phyloP scores from a whole-genome alignment of 2,888 invertebrate species.

The Rhagonycha lutea region DNA sequence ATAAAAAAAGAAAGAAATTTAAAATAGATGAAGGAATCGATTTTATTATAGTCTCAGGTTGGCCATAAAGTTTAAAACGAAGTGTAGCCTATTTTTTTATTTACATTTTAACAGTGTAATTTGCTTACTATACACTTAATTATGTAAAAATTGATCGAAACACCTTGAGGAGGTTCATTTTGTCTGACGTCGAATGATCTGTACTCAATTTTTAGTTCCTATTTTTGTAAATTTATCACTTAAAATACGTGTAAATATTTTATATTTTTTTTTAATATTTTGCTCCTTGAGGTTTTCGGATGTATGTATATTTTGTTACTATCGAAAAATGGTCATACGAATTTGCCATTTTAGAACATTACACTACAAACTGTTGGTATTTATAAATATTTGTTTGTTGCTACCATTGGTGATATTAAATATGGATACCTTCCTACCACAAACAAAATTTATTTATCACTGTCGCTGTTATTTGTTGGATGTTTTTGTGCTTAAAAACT shows the following conservation, averaged over 20 bases:
- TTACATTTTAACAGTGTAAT: neutral
- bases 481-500: neutral
- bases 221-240: neutral
- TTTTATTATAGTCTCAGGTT: constrained; percentile 13
- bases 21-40: neutral
- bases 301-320: neutral
- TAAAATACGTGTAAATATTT: neutral
- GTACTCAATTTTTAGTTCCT: neutral
- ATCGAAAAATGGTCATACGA: neutral
- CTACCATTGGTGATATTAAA: constrained; percentile 5
- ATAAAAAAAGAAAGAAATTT: neutral
- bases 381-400: constrained; percentile 15
- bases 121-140: neutral
- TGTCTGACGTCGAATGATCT: neutral
- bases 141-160: neutral
- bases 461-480: neutral
- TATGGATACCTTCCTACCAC: neutral
- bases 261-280: neutral
- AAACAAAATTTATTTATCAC: neutral
- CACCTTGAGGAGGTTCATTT: neutral
- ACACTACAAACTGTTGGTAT: constrained; percentile 27
- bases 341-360: constrained; percentile 23
- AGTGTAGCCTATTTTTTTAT: constrained; percentile 11
- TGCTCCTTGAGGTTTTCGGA: neutral
- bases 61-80: constrained; percentile 8